phyloP scores from a whole-genome alignment of 2,113 vertebrate genomes.

The Peromyscus maniculatus region DNA sequence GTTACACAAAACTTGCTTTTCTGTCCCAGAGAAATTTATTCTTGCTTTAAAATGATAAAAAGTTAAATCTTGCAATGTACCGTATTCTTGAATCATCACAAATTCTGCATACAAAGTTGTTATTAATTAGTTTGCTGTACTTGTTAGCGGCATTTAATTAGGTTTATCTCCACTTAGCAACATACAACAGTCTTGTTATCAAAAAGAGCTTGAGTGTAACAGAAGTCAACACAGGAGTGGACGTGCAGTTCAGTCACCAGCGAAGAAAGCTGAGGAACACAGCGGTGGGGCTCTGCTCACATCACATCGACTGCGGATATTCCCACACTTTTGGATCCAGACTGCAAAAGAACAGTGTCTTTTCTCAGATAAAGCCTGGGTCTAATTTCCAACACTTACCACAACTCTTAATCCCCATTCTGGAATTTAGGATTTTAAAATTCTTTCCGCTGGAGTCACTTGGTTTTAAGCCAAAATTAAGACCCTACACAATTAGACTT shows the following conservation, averaged over 20 bases:
- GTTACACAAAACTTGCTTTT: slow-evolving; percentile 83
- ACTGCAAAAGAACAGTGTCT: slow-evolving; percentile 74
- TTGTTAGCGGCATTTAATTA: slow-evolving; percentile 77
- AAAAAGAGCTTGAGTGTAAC: slow-evolving; percentile 48
- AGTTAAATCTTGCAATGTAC: slow-evolving; percentile 76
- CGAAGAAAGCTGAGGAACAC: slow-evolving; percentile 44
- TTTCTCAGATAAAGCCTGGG: slow-evolving; percentile 72
- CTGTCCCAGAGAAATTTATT: slow-evolving; percentile 77
- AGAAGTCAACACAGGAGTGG: slow-evolving; percentile 50
- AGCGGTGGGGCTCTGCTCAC: background rate
- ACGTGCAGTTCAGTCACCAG: slow-evolving; percentile 68
- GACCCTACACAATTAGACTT: slow-evolving; percentile 59
- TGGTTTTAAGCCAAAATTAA: slow-evolving; percentile 67
- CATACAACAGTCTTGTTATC: slow-evolving; percentile 72
- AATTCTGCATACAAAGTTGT: background rate
- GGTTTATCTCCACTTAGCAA: slow-evolving; percentile 56
- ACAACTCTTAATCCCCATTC: slow-evolving; percentile 52
- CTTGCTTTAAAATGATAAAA: slow-evolving; percentile 72
- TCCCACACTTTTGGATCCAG: slow-evolving; percentile 74
- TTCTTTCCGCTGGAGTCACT: slow-evolving; percentile 76
- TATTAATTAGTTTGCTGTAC: slow-evolving; percentile 61
- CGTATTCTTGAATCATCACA: slow-evolving; percentile 79
- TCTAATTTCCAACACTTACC: slow-evolving; percentile 58
- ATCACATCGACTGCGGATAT: slow-evolving; percentile 77
- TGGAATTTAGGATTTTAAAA: slow-evolving; percentile 80